Percentiles rank a stretch among this genome's conserved stretches.
phyloP scores from a whole-genome alignment of 2,113 vertebrate species.

The Gnathonemus longibarbis region DNA sequence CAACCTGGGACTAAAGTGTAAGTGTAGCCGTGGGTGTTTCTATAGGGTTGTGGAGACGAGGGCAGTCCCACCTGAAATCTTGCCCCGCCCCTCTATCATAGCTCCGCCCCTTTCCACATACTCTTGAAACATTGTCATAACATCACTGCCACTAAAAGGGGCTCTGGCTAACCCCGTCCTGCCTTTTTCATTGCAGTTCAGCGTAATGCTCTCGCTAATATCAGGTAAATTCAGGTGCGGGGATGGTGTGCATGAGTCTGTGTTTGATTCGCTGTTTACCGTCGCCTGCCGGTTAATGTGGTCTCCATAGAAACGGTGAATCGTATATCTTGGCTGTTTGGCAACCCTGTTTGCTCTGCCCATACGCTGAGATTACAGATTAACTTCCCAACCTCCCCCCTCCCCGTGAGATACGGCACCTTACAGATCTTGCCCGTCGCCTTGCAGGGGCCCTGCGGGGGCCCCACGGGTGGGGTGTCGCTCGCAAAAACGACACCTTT shows the following conservation, averaged over 20 bases:
- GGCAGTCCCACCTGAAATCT: neutral
- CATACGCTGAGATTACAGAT: conserved; percentile 31
- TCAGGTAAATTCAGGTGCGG: neutral
- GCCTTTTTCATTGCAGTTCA: neutral
- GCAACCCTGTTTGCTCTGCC: conserved; percentile 29
- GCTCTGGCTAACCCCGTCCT: neutral
- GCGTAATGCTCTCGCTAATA: neutral
- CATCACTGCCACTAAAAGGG: neutral
- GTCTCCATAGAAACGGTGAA: conserved; percentile 7
- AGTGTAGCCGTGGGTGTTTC: neutral
- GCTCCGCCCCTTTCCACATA: neutral
- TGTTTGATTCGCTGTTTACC: neutral
- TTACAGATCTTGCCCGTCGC: conserved; percentile 11
- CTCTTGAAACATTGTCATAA: neutral
- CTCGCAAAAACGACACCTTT: neutral
- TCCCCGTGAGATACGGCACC: conserved; percentile 16
- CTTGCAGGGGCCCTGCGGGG: neutral
- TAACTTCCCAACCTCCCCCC: conserved; percentile 21
- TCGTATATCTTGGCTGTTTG: neutral
- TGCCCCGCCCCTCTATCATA: neutral
- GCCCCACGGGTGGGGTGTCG: neutral
- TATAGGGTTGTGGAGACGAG: neutral
- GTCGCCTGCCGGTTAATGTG: neutral
- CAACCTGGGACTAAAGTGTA: neutral
- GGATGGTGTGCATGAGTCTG: neutral